phyloP scores from a whole-genome alignment of 2,888 invertebrate species.

The Uropetala carovei region DNA sequence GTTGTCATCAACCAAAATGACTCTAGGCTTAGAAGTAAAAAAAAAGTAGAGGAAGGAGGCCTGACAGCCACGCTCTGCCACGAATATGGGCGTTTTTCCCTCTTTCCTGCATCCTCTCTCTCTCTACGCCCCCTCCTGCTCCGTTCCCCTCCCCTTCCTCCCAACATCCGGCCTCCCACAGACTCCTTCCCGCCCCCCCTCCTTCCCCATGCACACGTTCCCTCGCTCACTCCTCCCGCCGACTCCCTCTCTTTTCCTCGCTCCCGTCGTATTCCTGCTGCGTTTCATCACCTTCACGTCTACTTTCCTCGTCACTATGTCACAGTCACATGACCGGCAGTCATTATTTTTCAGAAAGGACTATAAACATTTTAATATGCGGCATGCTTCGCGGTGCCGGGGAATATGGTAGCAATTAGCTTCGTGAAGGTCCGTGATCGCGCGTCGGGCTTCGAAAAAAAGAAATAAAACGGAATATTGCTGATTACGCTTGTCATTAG shows the following conservation, averaged over 20 bases:
- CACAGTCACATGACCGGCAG: conserved; percentile 28
- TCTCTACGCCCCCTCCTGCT: background rate
- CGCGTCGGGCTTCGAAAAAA: background rate
- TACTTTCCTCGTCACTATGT: conserved; percentile 41
- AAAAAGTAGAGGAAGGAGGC: background rate
- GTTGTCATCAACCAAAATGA: conserved; percentile 63
- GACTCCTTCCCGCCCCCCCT: background rate
- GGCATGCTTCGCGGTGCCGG: background rate
- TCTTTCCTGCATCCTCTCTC: background rate
- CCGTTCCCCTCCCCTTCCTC: background rate
- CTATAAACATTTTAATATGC: conserved; percentile 28
- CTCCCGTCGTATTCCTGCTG: conserved; percentile 7
- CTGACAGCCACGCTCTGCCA: background rate
- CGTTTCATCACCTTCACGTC: conserved; percentile 59
- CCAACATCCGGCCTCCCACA: conserved; percentile 55
- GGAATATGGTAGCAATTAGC: conserved; percentile 19
- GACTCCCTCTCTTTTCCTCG: background rate
- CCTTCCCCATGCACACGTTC: conserved; percentile 21
- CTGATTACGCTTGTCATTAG: background rate
- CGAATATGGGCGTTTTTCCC: conserved; percentile 34
- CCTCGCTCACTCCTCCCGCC: background rate
- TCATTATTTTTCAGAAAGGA: conserved; percentile 25
- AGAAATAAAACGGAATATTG: background rate
- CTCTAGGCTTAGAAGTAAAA: conserved; percentile 40
- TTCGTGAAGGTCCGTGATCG: conserved; percentile 6